Conservation (phyloP, 2,113 vertebrate genomes). For the Butorides virescens region DNA sequence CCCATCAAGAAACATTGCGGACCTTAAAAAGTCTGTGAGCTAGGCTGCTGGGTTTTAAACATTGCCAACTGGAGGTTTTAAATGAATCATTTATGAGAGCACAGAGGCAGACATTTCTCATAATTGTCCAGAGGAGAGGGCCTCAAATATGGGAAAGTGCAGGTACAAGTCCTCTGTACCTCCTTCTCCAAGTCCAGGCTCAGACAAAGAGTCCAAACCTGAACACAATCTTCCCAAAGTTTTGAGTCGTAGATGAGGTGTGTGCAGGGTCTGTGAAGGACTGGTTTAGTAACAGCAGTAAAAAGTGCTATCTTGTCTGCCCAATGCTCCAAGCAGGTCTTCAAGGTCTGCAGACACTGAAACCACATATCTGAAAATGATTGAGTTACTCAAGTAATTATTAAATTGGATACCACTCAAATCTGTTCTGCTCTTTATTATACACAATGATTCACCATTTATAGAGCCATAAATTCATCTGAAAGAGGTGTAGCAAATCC, state of each 20-base stretch:
- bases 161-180: neutral
- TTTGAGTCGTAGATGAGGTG: neutral
- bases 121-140: neutral
- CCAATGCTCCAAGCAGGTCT: neutral
- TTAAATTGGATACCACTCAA: conserved; percentile 68
- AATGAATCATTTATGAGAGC: neutral
- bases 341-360: conserved; percentile 28
- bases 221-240: neutral
- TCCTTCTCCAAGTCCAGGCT: neutral
- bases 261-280: neutral
- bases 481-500: neutral
- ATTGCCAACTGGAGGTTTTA: neutral
- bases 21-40: neutral
- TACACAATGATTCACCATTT: conserved; percentile 59
- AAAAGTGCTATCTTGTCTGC: neutral
- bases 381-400: conserved; percentile 70
- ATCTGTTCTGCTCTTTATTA: conserved; percentile 57
- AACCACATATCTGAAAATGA: conserved; percentile 62
- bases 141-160: neutral
- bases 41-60: neutral
- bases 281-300: neutral
- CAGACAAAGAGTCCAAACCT: neutral
- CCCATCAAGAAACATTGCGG: neutral
- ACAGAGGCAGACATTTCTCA: neutral
- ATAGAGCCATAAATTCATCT: conserved; percentile 58